These are phyloP conservation scores for Rhimphoctona megacephalus DNA, from an alignment of 2,888 invertebrate genomes.

Conservation along the genomic window DNA sequence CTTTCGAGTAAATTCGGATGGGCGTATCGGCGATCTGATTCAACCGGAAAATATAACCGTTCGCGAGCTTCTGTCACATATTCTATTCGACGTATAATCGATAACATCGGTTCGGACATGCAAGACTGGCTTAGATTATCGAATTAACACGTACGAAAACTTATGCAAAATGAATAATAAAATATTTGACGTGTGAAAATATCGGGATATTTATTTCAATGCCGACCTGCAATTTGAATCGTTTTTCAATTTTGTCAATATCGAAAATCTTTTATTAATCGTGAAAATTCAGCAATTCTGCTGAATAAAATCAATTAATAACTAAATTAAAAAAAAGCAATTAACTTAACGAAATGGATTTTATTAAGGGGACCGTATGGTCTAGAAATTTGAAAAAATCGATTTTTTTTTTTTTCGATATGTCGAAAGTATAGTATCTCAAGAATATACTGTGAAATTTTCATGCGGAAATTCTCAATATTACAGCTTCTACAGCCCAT, in stretches of 20 bases:
- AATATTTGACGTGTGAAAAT: background rate
- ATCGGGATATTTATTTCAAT: background rate
- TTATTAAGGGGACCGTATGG: too few species aligned
- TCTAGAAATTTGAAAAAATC: too few species aligned
- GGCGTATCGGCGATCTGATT: conserved; percentile 45
- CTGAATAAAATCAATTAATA: background rate
- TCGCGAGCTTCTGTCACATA: conserved; percentile 67
- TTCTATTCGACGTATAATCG: conserved; percentile 79
- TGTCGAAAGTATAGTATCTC: too few species aligned
- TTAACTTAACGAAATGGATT: too few species aligned
- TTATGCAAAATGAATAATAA: conserved; percentile 61
- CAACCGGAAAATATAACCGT: conserved; percentile 1
- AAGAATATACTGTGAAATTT: too few species aligned
- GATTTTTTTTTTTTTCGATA: too few species aligned
- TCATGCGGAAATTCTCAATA: too few species aligned
- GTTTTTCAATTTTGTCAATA: background rate
- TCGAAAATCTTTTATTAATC: background rate
- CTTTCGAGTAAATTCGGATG: conserved; percentile 7
- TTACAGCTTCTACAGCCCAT: too few species aligned
- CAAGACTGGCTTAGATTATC: conserved; percentile 79
- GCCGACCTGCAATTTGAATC: background rate
- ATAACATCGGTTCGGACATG: conserved; percentile 71
- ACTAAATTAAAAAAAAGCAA: too few species aligned
- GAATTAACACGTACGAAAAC: conserved; percentile 69
- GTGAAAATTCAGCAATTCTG: background rate